These are phyloP conservation scores for Serilophus lunatus DNA, from an alignment of 2,113 vertebrate genomes.

Conservation along the genomic window DNA sequence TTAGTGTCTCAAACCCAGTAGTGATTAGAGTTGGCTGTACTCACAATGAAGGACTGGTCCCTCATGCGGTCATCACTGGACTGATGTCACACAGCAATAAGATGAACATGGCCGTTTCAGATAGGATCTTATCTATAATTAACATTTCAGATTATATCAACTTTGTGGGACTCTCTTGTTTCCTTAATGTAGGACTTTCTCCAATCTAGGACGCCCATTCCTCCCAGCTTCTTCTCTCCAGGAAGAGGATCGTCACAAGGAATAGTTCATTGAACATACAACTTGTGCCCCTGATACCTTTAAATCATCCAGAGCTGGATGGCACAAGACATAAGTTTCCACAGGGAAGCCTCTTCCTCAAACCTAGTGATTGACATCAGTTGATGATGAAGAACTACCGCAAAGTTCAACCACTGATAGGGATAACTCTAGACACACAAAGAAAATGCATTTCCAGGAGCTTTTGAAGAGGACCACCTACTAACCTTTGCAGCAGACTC, in stretches of 20 bases:
- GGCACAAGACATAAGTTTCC: background rate
- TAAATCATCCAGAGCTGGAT: background rate
- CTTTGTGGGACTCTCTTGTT: background rate
- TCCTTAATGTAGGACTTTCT: background rate
- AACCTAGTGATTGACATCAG: background rate
- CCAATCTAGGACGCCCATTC: background rate
- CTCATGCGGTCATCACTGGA: background rate
- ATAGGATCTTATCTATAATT: background rate
- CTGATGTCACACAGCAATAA: background rate
- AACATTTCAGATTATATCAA: background rate
- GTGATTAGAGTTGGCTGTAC: background rate
- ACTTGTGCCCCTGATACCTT: background rate
- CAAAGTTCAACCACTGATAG: background rate
- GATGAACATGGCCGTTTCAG: background rate
- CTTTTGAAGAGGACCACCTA: background rate
- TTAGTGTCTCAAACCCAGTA: background rate
- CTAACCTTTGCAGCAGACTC: constrained; percentile 30
- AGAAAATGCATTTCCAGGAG: background rate
- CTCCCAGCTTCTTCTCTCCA: background rate
- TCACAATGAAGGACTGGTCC: background rate
- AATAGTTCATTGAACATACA: background rate
- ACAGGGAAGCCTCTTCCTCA: background rate
- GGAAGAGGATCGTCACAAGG: background rate
- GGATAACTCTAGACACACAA: background rate
- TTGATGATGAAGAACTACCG: background rate